Evolutionary conservation across 2,888 invertebrate species (phyloP), one percentile per base, ranked within the genome.

Genomic region (Deilephila elpenor): DNA sequence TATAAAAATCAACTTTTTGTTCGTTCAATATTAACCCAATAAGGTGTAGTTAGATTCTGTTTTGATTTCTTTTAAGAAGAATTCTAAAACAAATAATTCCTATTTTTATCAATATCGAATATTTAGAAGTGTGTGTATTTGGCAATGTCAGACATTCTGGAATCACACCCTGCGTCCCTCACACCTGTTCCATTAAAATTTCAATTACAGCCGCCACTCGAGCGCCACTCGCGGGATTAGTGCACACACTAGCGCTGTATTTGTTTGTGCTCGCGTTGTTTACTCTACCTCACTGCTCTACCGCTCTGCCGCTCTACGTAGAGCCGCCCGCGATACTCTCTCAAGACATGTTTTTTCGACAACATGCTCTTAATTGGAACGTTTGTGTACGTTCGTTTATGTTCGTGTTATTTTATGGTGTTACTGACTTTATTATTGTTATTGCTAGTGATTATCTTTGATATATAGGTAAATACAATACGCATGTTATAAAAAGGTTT

Each of bases 101-200:
- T 44, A 51, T 25, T 67, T 51, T 67, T 67, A 34, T 37, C 44
- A 6, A 67, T 44, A 51, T 17, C 20, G 17, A 25, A 11, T 51
- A 51, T 51, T 51, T 67, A 25, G 1, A 51, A 17, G 17, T 20
- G 67, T 51, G 5, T 19, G 0, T 25, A 25, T 25, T 20, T 67
- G 64, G 51, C 37, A 25, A 67, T 25, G 51, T 14, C 67, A 67
- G 67, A 51, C 67, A 67, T 20, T 25, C 6, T 20, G n/a, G 32
- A 32, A 32, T 32, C 44, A 29, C 29, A n/a, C 34, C 34, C 37
- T 25, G 72, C 72, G 64, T 59, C 64, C 62, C 37, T 25, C 20
- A 59, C 73, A 73, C 73, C 73, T 73, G 73, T 62, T 73, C 71
- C 71, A 73, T 73, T 73, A 73, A 73, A 73, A 62, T 73, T 73